Conservation (phyloP, 2,113 vertebrate species). For the Hypomesus transpacificus region DNA sequence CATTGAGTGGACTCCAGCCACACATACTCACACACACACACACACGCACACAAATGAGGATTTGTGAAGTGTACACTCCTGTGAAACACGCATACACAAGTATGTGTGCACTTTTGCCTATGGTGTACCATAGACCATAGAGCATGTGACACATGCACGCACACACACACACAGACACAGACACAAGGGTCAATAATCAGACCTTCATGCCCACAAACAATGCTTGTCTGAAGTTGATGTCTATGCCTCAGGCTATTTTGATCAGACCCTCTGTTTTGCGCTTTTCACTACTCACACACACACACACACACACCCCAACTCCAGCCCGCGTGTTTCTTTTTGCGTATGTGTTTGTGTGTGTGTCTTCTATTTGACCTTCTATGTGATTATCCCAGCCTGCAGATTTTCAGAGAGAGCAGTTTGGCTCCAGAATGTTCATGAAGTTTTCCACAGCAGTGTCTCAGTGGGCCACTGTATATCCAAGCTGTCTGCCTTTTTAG, state of each 20-base stretch:
- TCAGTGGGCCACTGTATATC: slow-evolving; percentile 32
- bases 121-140: too few species aligned
- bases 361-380: slow-evolving; percentile 31
- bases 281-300: neutral
- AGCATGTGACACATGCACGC: too few species aligned
- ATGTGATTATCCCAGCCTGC: slow-evolving; percentile 8
- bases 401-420: slow-evolving; percentile 26
- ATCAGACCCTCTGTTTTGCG: too few species aligned
- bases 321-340: too few species aligned
- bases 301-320: neutral
- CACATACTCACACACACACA: neutral
- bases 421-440: slow-evolving; percentile 18
- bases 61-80: too few species aligned
- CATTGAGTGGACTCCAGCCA: neutral
- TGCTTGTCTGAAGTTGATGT: too few species aligned
- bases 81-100: too few species aligned
- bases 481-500: slow-evolving; percentile 19
- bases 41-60: slow-evolving; percentile 7
- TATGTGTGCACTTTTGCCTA: too few species aligned
- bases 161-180: too few species aligned
- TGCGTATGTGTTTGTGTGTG: neutral
- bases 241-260: too few species aligned
- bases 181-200: too few species aligned
- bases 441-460: slow-evolving; percentile 30
- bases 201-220: slow-evolving; percentile 5